Conservation (phyloP, 2,888 invertebrate genomes). For the Lithophane leautieri region DNA sequence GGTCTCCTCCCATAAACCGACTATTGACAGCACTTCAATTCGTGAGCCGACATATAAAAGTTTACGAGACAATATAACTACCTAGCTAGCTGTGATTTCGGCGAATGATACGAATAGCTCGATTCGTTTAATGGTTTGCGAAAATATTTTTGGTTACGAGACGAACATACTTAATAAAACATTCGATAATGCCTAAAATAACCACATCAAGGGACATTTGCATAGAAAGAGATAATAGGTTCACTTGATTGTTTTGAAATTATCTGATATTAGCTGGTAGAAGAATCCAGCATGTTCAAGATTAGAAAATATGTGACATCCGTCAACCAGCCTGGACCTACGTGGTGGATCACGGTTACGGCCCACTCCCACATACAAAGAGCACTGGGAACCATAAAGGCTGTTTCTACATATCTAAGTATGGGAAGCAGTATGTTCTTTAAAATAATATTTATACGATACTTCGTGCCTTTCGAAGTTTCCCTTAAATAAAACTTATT, state of each 20-base stretch:
- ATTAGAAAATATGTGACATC: neutral
- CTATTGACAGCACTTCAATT: slow-evolving; percentile 58
- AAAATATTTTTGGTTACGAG: slow-evolving; percentile 27
- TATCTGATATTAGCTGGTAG: neutral
- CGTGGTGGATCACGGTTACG: neutral
- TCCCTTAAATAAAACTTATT: neutral
- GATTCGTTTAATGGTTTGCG: slow-evolving; percentile 38
- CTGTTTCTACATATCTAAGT: neutral
- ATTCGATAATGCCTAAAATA: neutral
- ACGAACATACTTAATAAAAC: slow-evolving; percentile 4
- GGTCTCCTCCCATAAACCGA: slow-evolving; percentile 62
- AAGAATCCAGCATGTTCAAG: too few species aligned
- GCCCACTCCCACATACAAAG: neutral
- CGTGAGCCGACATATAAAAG: slow-evolving; percentile 54
- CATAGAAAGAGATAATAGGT: neutral
- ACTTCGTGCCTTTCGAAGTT: neutral
- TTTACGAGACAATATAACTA: slow-evolving; percentile 52
- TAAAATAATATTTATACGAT: neutral
- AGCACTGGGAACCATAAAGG: neutral
- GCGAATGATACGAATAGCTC: slow-evolving; percentile 47
- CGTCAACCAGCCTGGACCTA: neutral
- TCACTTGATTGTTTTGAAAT: neutral
- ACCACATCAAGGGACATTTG: neutral
- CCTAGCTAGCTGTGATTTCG: slow-evolving; percentile 48
- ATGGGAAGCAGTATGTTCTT: neutral